phyloP scores from a whole-genome alignment of 2,888 invertebrate genomes.

The Trichopria drosophilae region DNA sequence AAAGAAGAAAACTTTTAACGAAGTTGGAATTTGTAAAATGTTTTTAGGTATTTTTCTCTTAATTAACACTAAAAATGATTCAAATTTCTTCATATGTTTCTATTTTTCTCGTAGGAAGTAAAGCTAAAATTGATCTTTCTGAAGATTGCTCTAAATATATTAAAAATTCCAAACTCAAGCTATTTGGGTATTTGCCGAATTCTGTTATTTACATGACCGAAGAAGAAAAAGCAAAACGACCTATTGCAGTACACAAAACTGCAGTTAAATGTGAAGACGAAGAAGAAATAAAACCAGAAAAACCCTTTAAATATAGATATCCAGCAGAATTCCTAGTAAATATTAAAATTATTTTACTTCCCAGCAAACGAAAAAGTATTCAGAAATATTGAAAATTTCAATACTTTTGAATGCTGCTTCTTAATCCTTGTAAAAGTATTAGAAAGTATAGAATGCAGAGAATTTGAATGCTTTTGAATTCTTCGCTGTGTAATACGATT shows the following conservation, averaged over 20 bases:
- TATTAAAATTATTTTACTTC: not conserved
- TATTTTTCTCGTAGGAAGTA: constrained; percentile 27
- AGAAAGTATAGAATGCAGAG: too few species aligned
- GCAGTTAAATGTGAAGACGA: too few species aligned
- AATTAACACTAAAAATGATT: not conserved
- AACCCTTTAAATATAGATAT: constrained; percentile 30
- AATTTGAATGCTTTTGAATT: too few species aligned
- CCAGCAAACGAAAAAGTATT: not conserved
- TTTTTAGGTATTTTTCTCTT: constrained; percentile 30
- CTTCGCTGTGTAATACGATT: too few species aligned
- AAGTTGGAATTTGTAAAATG: constrained; percentile 36
- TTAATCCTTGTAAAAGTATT: too few species aligned
- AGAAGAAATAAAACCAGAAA: too few species aligned
- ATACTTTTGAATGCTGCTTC: too few species aligned
- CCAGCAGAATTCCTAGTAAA: constrained; percentile 30
- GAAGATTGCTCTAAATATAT: constrained; percentile 22
- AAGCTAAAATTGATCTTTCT: constrained; percentile 25
- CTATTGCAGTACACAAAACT: not conserved
- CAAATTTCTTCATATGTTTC: not conserved
- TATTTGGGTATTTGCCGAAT: constrained; percentile 40
- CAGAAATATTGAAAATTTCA: too few species aligned
- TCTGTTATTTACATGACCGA: constrained; percentile 35
- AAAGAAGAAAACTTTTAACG: constrained; percentile 31
- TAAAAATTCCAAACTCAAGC: constrained; percentile 23
- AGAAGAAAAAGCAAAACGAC: not conserved